A percentile compares a stretch with the other conserved stretches of the same genome.
These are phyloP conservation scores for Rhincodon typus DNA, from an alignment of 2,797 vertebrate genomes.

Conservation along the genomic window DNA sequence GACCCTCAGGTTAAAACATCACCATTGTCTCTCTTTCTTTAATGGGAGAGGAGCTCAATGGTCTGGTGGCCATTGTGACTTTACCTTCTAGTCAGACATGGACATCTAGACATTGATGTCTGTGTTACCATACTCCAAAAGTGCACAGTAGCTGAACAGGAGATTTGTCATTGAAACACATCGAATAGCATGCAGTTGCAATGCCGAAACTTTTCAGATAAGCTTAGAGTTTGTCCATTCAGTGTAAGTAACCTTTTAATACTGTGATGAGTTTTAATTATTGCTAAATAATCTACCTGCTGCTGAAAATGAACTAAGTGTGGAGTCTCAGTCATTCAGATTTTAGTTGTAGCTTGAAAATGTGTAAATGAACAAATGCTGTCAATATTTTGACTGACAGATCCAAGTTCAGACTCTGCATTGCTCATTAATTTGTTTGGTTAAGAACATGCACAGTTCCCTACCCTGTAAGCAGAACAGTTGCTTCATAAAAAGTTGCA, in stretches of 20 bases:
- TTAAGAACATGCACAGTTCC: not conserved
- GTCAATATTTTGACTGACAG: not conserved
- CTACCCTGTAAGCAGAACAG: not conserved
- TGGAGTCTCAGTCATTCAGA: not conserved
- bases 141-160: too few species aligned
- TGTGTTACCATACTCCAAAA: too few species aligned
- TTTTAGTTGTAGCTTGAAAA: not conserved
- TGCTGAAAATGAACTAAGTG: not conserved
- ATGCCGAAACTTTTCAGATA: not conserved
- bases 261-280: not conserved
- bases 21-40: too few species aligned
- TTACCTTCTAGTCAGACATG: too few species aligned
- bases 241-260: not conserved
- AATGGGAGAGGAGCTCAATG: too few species aligned
- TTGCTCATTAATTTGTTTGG: not conserved
- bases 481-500: not conserved
- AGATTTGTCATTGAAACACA: too few species aligned
- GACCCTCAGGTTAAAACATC: too few species aligned
- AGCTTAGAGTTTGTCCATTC: not conserved
- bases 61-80: too few species aligned
- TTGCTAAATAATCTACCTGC: not conserved
- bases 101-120: too few species aligned
- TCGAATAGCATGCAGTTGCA: too few species aligned
- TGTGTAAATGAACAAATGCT: not conserved
- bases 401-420: not conserved